Percentiles rank a stretch among this genome's conserved stretches.
Conservation (phyloP, 2,113 vertebrate species). For the Chaetodon trifascialis region DNA sequence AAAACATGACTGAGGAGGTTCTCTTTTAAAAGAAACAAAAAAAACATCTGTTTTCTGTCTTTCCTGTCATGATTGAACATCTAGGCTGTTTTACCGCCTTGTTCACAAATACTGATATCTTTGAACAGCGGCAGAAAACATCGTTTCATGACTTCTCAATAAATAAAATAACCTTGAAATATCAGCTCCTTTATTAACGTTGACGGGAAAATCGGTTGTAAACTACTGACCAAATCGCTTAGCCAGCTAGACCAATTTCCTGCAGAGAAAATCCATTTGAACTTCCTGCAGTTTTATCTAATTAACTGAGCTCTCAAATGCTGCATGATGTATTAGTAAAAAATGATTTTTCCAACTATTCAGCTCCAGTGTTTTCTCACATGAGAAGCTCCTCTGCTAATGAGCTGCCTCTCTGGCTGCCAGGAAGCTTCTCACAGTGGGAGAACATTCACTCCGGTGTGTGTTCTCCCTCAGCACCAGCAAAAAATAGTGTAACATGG, state of each 20-base stretch:
- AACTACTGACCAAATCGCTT: not conserved
- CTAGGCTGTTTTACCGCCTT: not conserved
- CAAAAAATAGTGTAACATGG: too few species aligned
- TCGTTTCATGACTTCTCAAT: not conserved
- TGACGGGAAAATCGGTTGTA: not conserved
- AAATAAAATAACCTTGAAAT: not conserved
- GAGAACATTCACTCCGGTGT: not conserved
- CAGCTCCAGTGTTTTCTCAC: not conserved
- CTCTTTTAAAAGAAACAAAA: not conserved
- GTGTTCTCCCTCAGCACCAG: not conserved
- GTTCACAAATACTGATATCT: too few species aligned
- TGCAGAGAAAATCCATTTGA: not conserved
- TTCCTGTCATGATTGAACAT: not conserved
- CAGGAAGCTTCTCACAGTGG: not conserved
- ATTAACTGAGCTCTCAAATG: not conserved
- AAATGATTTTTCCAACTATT: not conserved
- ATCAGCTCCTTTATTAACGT: not conserved
- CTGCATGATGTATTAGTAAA: not conserved
- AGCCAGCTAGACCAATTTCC: not conserved
- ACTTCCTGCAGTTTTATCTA: not conserved
- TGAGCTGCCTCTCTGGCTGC: not conserved
- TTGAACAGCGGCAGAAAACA: not conserved
- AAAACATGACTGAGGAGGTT: not conserved
- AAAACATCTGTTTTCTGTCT: not conserved
- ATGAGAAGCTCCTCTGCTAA: conserved; percentile 7